Base-by-base conservation (phyloP, 2,797 vertebrate species). In the Bradypodion ventrale region DNA sequence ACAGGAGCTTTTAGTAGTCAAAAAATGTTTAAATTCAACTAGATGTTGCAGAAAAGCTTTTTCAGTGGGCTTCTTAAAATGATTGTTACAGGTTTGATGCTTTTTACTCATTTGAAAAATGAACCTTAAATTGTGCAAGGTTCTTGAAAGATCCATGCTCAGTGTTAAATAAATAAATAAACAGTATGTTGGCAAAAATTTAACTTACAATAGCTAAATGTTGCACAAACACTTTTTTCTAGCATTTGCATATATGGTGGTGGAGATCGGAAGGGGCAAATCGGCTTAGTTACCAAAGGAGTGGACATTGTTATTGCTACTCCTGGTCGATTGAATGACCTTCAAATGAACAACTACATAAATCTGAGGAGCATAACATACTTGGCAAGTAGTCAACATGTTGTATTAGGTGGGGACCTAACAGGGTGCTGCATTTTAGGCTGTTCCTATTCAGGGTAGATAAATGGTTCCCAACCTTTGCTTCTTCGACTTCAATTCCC, bases 251-350 rank as follows among this genome's bases (percentile, higher is more conserved):
- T 99, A 92, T 99, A 99, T 85, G 98, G 98, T 7, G 98, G 99
- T 84, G 98, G 97, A 35, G 96, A 98, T 84, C 95, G 99, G 89
- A 95, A 89, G 83, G 94, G 93, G 83, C 99, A 99, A 94, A 97
- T 99, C 93, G 92, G 94, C 0, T 0, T 92, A 42, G 96, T 99
- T 86, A 96, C 92, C 80, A 88, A 93, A 69, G 98, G 98, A 7
- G 97, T 98, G 91, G 99, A 99, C 91, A 97, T 99, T n/a, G 96
- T 99, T 85, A 99, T 99, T 83, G 98, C 99, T 70, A 99, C 99
- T 75, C 99, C 98, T 2, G 98, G 98, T 78, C 96, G 99, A 85
- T 89, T 99, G 63, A 96, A 99, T 75, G 98, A 99, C 89, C 96
- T 99, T 16, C 98, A 99, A 82, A 99, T 99, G 98, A 98, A 99